These are phyloP conservation scores for Carassius carassius DNA, from an alignment of 2,113 vertebrate species.

Conservation along the genomic window DNA sequence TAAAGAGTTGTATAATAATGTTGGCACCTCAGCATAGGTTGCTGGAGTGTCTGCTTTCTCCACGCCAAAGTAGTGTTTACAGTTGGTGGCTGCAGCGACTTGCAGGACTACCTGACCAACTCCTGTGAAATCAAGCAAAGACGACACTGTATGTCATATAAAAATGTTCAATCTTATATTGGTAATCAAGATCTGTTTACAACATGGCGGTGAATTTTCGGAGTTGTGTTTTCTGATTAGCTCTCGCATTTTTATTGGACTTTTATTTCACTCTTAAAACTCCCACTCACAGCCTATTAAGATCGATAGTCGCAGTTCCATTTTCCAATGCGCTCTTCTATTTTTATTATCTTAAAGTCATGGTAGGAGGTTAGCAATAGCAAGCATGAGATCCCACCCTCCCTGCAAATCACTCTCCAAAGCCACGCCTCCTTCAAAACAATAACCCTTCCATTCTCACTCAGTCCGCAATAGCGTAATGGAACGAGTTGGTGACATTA, in stretches of 20 bases:
- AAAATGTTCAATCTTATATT: neutral
- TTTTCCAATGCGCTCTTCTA: neutral
- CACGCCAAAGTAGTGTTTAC: constrained; percentile 97
- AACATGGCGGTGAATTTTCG: neutral
- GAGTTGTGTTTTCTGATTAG: neutral
- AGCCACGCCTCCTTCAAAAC: no score
- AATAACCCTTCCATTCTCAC: no score
- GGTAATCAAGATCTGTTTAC: neutral
- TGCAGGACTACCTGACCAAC: constrained; percentile 99
- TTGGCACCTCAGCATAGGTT: constrained; percentile 91
- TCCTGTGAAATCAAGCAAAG: constrained; percentile 73
- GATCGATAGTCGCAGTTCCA: neutral
- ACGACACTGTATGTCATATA: neutral
- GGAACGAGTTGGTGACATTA: no score
- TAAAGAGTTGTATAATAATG: no score
- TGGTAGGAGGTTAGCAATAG: no score
- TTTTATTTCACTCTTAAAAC: no score
- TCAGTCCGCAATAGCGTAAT: no score
- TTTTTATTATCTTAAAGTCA: no score
- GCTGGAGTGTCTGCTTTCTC: constrained; percentile 99
- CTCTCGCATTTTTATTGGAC: no score
- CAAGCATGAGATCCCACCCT: no score
- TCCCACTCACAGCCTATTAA: no score
- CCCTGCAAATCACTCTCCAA: no score
- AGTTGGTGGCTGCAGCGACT: constrained; percentile 95